Evolutionary conservation across 1,140 invertebrate genomes (phyloP).

Genomic region (Helicoverpa armigera): DNA sequence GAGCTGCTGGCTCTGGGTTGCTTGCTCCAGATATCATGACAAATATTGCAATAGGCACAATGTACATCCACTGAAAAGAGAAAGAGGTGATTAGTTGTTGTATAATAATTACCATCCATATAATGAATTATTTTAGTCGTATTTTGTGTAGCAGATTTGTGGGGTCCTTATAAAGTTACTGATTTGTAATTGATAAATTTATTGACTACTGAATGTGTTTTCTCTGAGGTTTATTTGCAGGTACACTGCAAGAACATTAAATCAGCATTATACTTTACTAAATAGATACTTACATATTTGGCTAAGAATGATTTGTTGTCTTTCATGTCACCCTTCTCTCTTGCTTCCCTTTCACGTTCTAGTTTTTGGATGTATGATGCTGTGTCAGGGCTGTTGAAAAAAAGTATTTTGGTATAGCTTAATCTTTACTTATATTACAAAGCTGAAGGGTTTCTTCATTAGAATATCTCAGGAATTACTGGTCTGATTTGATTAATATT

Average conservation of each 20-base stretch:
- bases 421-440: too few species aligned
- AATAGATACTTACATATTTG: conserved; percentile 95
- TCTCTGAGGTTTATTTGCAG: too few species aligned
- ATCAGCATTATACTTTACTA: too few species aligned
- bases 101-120: neutral
- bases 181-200: too few species aligned
- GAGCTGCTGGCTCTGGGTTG: conserved; percentile 91
- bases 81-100: conserved; percentile 50
- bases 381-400: conserved; percentile 93
- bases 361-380: conserved; percentile 96
- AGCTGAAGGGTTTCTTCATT: neutral
- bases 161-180: too few species aligned
- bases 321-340: conserved; percentile 95
- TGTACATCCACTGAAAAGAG: conserved; percentile 97
- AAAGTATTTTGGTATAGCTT: conserved; percentile 13
- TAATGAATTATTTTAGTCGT: neutral
- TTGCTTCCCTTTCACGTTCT: conserved; percentile 95
- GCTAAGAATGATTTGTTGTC: conserved; percentile 98
- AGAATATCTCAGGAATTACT: too few species aligned
- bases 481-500: too few species aligned
- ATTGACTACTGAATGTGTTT: too few species aligned
- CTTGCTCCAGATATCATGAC: conserved; percentile 94
- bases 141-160: too few species aligned
- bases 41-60: conserved; percentile 95
- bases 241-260: too few species aligned